Evolutionary conservation across 2,797 vertebrate species (phyloP).

Genomic region (Arrhamphus sclerolepis): DNA sequence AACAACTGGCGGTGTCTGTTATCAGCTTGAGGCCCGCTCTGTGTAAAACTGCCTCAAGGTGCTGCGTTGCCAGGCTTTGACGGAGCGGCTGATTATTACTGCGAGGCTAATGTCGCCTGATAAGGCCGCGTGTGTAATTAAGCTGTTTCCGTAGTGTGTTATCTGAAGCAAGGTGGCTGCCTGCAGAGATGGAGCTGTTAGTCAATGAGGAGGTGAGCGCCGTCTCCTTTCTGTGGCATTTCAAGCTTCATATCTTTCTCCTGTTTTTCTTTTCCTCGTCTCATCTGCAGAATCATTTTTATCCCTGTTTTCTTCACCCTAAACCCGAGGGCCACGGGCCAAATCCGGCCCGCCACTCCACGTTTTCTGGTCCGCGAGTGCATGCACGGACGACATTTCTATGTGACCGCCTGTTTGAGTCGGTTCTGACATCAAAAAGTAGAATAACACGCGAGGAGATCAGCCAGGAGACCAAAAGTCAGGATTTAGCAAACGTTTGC

Average conservation of each 20-base stretch:
- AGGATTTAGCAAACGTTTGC: no score
- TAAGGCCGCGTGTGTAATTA: slow-evolving; percentile 78
- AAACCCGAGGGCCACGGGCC: no score
- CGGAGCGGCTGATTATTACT: slow-evolving; percentile 72
- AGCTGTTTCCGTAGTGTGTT: slow-evolving; percentile 71
- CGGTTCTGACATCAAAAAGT: no score
- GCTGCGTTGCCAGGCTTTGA: slow-evolving; percentile 68
- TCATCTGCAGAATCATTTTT: slow-evolving; percentile 16
- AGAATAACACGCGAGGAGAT: no score
- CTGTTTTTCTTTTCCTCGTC: slow-evolving; percentile 8
- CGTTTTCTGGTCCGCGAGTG: no score
- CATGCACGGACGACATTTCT: no score
- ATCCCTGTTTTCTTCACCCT: slow-evolving; percentile 13
- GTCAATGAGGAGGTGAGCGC: slow-evolving; percentile 41
- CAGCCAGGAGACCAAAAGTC: no score
- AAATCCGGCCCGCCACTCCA: no score
- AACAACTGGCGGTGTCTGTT: slow-evolving; percentile 66
- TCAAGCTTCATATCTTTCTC: slow-evolving; percentile 18
- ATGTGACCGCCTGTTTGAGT: no score
- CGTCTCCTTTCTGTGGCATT: slow-evolving; percentile 32
- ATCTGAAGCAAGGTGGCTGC: slow-evolving; percentile 69
- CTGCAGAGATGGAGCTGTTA: slow-evolving; percentile 68
- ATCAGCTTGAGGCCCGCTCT: slow-evolving; percentile 64
- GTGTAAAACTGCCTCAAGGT: slow-evolving; percentile 61
- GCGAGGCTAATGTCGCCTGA: slow-evolving; percentile 76